These are phyloP conservation scores for Acrobasis suavella DNA, from an alignment of 2,888 invertebrate species.

Conservation along the genomic window DNA sequence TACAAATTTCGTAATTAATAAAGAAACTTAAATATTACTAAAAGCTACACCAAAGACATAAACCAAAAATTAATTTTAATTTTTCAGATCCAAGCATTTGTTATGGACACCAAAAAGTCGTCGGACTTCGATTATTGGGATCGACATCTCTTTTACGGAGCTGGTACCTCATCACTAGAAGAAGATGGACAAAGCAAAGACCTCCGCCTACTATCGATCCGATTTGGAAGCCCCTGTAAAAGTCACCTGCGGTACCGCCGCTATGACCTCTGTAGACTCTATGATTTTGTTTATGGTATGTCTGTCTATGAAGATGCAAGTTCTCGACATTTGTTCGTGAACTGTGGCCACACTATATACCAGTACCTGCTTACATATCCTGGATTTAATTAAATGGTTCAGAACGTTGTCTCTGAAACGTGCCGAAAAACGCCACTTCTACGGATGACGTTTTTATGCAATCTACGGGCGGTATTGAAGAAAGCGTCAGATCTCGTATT, in stretches of 20 bases:
- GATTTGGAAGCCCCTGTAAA: background rate
- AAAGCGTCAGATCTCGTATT: too few species aligned
- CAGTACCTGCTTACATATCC: background rate
- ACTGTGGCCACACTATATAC: conserved; percentile 1
- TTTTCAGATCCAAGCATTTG: background rate
- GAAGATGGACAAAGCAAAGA: background rate
- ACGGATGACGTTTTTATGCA: too few species aligned
- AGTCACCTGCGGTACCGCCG: background rate
- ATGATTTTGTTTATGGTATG: background rate
- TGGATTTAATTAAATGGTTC: background rate
- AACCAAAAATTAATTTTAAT: too few species aligned
- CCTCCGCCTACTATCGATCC: background rate
- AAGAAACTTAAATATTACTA: too few species aligned
- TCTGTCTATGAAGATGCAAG: background rate
- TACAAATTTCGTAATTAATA: too few species aligned
- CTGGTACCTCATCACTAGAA: background rate
- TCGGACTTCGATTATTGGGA: background rate
- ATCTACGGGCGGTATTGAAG: too few species aligned
- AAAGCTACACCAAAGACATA: too few species aligned
- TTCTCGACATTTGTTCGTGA: background rate
- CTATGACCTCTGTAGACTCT: background rate
- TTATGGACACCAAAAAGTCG: background rate
- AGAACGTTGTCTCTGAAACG: background rate
- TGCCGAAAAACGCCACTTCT: background rate
- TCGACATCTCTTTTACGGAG: background rate